phyloP scores from a whole-genome alignment of 2,797 vertebrate genomes.

The Yasuhikotakia modesta region DNA sequence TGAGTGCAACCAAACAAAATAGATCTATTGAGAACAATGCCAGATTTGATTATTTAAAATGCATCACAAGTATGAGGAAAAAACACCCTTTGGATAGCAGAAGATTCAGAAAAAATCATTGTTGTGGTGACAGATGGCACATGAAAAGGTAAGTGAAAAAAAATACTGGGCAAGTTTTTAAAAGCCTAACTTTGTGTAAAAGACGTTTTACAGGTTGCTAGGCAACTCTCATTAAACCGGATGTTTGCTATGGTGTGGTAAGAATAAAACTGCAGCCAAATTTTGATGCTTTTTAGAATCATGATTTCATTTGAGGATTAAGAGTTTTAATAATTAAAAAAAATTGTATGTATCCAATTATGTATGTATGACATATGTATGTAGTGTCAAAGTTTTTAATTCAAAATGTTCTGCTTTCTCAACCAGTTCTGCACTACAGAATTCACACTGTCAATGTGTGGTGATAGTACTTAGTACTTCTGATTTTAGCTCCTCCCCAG shows the following conservation, averaged over 20 bases:
- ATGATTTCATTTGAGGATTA: conserved; percentile 21
- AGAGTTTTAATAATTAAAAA: too few species aligned
- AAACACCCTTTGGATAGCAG: conserved; percentile 57
- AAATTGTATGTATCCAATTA: too few species aligned
- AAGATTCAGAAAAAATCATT: conserved; percentile 39
- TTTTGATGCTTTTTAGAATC: background rate
- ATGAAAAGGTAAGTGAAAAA: conserved; percentile 68
- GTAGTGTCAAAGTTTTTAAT: too few species aligned
- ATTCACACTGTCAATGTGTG: background rate
- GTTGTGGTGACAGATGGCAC: conserved; percentile 63
- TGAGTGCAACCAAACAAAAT: background rate
- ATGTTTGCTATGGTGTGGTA: conserved; percentile 55
- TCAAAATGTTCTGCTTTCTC: background rate
- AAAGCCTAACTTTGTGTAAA: conserved; percentile 66
- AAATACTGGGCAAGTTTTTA: conserved; percentile 61
- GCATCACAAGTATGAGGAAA: conserved; percentile 59
- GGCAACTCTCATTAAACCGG: conserved; percentile 73
- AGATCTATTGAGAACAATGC: conserved; percentile 7
- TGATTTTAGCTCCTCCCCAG: background rate
- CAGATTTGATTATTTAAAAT: conserved; percentile 57
- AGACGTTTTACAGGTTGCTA: conserved; percentile 74
- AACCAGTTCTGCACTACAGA: background rate
- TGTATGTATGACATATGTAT: too few species aligned
- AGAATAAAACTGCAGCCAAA: conserved; percentile 36
- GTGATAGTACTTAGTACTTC: background rate